Percentiles rank a stretch among this genome's conserved stretches.
Conservation (phyloP, 37 sponge, comb jelly and placozoan species). For the Amphimedon queenslandica region DNA sequence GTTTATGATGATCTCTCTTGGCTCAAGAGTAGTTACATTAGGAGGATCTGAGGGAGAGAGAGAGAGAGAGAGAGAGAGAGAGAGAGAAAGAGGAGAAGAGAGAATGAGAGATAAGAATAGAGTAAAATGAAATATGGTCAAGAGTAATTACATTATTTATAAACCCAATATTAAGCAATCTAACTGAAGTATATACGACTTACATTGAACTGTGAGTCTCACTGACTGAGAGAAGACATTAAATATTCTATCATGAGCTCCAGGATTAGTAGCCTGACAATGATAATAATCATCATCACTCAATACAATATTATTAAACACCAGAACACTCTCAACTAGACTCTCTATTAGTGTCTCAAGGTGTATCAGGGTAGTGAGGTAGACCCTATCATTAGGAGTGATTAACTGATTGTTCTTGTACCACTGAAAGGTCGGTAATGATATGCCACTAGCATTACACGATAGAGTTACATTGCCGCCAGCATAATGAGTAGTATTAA, state of each 20-base stretch:
- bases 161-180: not conserved
- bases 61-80: not conserved
- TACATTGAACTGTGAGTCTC: conserved; percentile 3
- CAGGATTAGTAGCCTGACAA: conserved; percentile 3
- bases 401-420: not conserved
- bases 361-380: not conserved
- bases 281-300: conserved; percentile 4
- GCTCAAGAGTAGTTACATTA: conserved; percentile 1
- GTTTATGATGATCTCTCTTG: conserved; percentile 4
- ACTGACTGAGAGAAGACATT: not conserved
- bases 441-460: conserved; percentile 9
- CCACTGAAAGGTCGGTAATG: conserved; percentile 3
- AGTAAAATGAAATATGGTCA: too few relatives aligned
- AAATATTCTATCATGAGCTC: not conserved
- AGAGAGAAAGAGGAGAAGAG: not conserved
- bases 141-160: too few relatives aligned
- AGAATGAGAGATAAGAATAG: not conserved
- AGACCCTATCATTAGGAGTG: not conserved
- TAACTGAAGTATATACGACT: not conserved
- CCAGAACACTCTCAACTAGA: not conserved
- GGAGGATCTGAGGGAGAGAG: not conserved
- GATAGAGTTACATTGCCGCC: not conserved
- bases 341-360: not conserved
- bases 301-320: not conserved
- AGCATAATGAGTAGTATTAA: conserved; percentile 10